These are phyloP conservation scores for Amphiura filiformis DNA, from an alignment of 35 echinoderm and acorn worm genomes.

Conservation along the genomic window DNA sequence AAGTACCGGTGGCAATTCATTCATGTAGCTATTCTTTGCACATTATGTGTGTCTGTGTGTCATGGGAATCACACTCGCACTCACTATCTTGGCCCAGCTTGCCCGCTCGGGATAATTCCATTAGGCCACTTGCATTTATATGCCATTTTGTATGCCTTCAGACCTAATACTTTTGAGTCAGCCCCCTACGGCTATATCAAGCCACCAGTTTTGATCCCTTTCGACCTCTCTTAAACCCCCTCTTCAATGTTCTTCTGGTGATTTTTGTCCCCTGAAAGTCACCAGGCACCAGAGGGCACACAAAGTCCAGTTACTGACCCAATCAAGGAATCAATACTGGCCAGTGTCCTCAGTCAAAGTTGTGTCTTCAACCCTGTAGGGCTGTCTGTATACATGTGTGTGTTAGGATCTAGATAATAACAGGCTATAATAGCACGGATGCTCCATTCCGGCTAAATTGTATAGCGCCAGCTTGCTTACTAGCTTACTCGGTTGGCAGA, in stretches of 20 bases:
- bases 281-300: not conserved
- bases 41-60: not conserved
- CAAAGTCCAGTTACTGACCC: not conserved
- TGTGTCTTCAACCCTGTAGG: not conserved
- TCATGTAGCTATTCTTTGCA: not conserved
- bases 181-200: not conserved
- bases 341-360: not conserved
- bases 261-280: constrained; percentile 8
- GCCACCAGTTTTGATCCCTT: not conserved
- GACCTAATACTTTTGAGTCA: not conserved
- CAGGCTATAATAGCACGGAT: not conserved
- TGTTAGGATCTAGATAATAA: not conserved
- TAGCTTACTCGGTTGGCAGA: too few relatives aligned
- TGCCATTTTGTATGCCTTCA: not conserved
- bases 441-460: not conserved
- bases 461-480: not conserved
- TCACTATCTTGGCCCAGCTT: not conserved
- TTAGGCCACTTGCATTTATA: constrained; percentile 1
- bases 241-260: not conserved
- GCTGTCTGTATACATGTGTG: not conserved
- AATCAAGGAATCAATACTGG: not conserved
- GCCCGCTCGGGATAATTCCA: not conserved
- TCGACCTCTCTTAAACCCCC: not conserved
- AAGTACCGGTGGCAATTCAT: not conserved
- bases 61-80: not conserved